phyloP scores from a whole-genome alignment of 2,888 invertebrate genomes.

The Eupithecia subumbrata region DNA sequence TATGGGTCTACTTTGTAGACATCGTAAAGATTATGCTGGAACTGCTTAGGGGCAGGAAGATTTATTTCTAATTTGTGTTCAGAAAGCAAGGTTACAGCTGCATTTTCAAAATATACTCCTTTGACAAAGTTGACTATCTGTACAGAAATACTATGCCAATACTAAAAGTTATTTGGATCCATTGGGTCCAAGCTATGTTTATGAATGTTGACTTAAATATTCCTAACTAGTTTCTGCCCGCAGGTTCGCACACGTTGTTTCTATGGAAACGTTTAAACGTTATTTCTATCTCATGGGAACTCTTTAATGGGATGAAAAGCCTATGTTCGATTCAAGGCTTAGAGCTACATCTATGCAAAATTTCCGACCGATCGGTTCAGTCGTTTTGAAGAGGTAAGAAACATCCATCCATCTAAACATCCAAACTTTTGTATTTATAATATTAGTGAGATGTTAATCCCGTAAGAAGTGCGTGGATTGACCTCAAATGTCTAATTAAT shows the following conservation, averaged over 20 bases:
- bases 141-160: neutral
- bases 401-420: too few relatives aligned
- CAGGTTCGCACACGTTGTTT: too few relatives aligned
- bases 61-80: neutral
- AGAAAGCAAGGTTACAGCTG: neutral
- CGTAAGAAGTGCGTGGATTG: neutral
- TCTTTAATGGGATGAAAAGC: too few relatives aligned
- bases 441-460: neutral
- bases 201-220: neutral
- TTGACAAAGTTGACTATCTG: neutral
- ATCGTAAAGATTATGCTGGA: slow-evolving; percentile 17
- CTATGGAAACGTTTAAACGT: too few relatives aligned
- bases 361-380: too few relatives aligned
- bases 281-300: too few relatives aligned
- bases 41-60: neutral
- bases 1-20: slow-evolving; percentile 25
- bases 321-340: too few relatives aligned
- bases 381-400: too few relatives aligned
- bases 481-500: neutral
- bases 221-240: too few relatives aligned
- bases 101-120: neutral
- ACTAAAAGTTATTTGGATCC: neutral
- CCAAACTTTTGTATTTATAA: too few relatives aligned
- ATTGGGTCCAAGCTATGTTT: neutral
- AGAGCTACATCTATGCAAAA: too few relatives aligned